Conservation (phyloP, 2,797 vertebrate genomes). For the Protosalanx chinensis region DNA sequence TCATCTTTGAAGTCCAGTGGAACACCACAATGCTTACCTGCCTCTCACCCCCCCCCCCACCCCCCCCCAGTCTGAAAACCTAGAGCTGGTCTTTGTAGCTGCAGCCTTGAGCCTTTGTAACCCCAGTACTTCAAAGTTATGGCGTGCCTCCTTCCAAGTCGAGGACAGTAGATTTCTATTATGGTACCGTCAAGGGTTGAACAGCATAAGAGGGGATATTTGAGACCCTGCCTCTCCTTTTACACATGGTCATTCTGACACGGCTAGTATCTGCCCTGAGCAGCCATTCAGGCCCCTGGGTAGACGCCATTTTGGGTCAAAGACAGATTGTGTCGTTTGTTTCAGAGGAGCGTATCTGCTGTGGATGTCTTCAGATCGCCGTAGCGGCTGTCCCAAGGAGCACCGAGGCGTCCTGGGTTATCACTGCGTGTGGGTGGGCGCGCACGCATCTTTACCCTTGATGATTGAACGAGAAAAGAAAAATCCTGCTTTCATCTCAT, state of each 20-base stretch:
- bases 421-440: neutral
- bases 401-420: neutral
- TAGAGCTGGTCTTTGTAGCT: conserved; percentile 60
- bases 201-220: conserved; percentile 41
- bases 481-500: conserved; percentile 35
- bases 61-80: conserved; percentile 58
- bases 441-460: neutral
- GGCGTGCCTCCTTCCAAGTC: conserved; percentile 50
- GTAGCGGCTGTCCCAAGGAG: neutral
- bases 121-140: conserved; percentile 43
- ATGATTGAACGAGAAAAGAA: conserved; percentile 30
- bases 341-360: neutral
- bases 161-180: conserved; percentile 51
- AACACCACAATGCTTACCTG: conserved; percentile 43
- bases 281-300: neutral
- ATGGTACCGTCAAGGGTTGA: conserved; percentile 39
- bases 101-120: conserved; percentile 32
- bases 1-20: conserved; percentile 45
- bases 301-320: neutral
- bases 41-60: conserved; percentile 38
- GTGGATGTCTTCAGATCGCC: neutral
- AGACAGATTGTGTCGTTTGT: neutral
- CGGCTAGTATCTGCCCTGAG: neutral
- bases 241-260: neutral
- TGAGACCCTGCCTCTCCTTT: conserved; percentile 35